Evolutionary conservation across 2,888 invertebrate genomes (phyloP), one percentile per base, ranked within the genome.

Genomic region (Latrodectus elegans): DNA sequence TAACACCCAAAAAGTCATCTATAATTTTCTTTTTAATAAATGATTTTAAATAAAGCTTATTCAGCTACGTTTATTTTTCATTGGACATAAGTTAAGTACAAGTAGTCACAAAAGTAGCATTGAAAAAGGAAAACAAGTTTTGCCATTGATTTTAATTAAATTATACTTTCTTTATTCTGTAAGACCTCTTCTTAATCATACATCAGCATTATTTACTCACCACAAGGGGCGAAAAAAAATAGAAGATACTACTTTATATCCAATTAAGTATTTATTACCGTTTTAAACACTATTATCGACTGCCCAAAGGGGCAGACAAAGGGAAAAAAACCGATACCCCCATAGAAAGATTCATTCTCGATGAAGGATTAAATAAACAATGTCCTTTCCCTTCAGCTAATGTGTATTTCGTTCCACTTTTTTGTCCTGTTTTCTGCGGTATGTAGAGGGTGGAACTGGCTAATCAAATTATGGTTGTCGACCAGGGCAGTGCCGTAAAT

Each of bases 401-500:
- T 38, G 38, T 38, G 38, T 38, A 15, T 12, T 11, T n/a, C 60
- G n/a, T 60, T n/a, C 60, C 60, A n/a, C n/a, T 60, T 12, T 60
- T 60, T 60, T 60, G 60, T 60, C 12, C n/a, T n/a, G 72, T 49
- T 71, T 15, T 22, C 8, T 15, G 10, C 12, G 15, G 49, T 8
- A 4, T n/a, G 14, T 9, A 17, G 64, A 51, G 72, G 52, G 22
- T 9, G 49, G 60, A n/a, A 64, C 49, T 71, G 60, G 52, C 72
- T 80, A 80, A 80, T 80, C 72, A 55, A 80, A 80, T 80, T 80
- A 80, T 72, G 64, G 14, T 49, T 38, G 15, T 15, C 38, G 49
- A 38, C 55, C 64, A n/a, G 64, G 80, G 14, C 72, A 8, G 26
- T 49, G 15, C 73, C 1, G 38, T 8, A 67, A 74, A 81, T 81